These are phyloP conservation scores for Stegana nigrithorax DNA, from an alignment of 2,888 invertebrate species.

Conservation along the genomic window DNA sequence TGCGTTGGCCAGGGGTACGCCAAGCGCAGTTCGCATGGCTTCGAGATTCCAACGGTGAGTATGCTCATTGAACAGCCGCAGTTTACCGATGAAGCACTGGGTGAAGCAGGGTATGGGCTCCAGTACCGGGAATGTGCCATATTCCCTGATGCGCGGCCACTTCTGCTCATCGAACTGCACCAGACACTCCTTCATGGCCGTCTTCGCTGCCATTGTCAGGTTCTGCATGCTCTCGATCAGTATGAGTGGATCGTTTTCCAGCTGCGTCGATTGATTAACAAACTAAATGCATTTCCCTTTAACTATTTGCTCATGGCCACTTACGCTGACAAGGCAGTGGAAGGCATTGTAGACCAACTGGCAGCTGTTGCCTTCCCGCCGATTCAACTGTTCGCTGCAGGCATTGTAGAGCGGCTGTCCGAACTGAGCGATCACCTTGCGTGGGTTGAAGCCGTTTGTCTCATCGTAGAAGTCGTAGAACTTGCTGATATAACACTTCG, in stretches of 20 bases:
- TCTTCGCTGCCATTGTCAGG: constrained; percentile 43
- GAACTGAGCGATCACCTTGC: constrained; percentile 43
- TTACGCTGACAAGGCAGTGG: constrained; percentile 59
- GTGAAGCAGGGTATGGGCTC: constrained; percentile 63
- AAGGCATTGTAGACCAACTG: constrained; percentile 57
- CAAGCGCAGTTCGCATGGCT: constrained; percentile 43
- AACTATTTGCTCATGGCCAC: constrained; percentile 25
- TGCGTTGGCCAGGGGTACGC: constrained; percentile 40
- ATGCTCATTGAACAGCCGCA: constrained; percentile 50
- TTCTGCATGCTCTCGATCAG: constrained; percentile 54
- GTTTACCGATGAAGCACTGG: constrained; percentile 50
- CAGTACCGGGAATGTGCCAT: constrained; percentile 41
- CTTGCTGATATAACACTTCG: constrained; percentile 53
- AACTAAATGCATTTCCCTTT: not conserved
- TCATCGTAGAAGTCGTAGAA: constrained; percentile 56
- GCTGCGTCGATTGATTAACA: constrained; percentile 34
- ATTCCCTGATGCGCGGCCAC: constrained; percentile 48
- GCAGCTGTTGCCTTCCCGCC: constrained; percentile 37
- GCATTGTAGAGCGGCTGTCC: constrained; percentile 52
- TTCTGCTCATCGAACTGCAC: constrained; percentile 46
- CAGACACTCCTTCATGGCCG: constrained; percentile 58
- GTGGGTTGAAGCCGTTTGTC: constrained; percentile 45
- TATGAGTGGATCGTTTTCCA: constrained; percentile 60
- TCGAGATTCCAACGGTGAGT: constrained; percentile 49
- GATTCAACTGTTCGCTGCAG: constrained; percentile 45